Conservation (phyloP, 1,140 invertebrate genomes). For the Pomacea maculata region DNA sequence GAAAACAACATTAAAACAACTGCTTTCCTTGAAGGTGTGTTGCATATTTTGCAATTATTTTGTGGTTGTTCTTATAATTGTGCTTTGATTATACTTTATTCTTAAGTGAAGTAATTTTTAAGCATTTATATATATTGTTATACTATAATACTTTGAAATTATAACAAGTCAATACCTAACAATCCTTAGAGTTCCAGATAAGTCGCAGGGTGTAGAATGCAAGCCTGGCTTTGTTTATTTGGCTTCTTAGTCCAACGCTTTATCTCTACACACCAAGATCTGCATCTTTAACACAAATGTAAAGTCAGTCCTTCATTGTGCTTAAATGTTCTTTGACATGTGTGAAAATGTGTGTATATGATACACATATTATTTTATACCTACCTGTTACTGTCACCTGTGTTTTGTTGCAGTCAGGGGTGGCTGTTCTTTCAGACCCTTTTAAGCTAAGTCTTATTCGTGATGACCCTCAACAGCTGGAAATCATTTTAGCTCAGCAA, state of each 20-base stretch:
- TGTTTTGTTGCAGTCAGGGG: conserved; percentile 37
- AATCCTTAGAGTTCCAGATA: too few species aligned
- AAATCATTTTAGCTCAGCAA: conserved; percentile 36
- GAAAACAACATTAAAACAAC: conserved; percentile 60
- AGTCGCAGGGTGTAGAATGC: too few species aligned
- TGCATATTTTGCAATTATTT: not conserved
- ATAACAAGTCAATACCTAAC: not conserved
- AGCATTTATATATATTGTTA: not conserved
- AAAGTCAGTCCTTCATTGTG: too few species aligned
- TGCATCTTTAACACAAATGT: too few species aligned
- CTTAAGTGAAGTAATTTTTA: not conserved
- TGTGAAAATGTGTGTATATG: too few species aligned
- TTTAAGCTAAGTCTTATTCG: conserved; percentile 32
- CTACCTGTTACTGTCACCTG: too few species aligned
- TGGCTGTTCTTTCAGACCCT: conserved; percentile 36
- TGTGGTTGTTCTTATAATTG: not conserved
- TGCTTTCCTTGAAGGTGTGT: conserved; percentile 50
- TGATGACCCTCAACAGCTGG: conserved; percentile 37
- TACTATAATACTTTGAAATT: not conserved
- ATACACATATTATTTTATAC: too few species aligned
- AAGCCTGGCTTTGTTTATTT: too few species aligned
- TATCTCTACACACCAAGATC: too few species aligned
- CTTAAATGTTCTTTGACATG: too few species aligned
- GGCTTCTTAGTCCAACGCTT: too few species aligned
- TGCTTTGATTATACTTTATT: not conserved